Conservation (phyloP, 2,113 vertebrate genomes). For the Oryzias javanicus region DNA sequence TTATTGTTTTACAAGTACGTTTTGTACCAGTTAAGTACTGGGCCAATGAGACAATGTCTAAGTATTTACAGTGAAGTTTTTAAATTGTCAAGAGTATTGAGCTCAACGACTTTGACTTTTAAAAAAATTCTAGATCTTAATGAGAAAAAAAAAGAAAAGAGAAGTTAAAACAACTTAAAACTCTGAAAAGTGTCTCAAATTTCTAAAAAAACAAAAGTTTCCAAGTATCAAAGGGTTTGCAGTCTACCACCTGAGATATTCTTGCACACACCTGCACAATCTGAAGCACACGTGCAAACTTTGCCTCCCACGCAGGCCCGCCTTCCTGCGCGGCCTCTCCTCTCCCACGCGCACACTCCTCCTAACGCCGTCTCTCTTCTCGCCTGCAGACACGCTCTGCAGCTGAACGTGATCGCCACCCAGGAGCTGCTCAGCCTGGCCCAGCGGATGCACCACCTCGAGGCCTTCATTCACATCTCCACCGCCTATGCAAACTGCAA, state of each 20-base stretch:
- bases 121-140: no score
- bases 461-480: conserved; percentile 93
- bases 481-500: conserved; percentile 95
- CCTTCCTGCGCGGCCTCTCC: not conserved
- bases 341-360: not conserved
- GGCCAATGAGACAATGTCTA: no score
- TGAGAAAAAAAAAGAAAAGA: no score
- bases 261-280: not conserved
- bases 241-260: not conserved
- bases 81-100: no score
- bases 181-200: no score
- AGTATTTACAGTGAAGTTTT: no score
- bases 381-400: conserved; percentile 80
- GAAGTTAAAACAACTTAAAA: no score
- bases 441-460: conserved; percentile 86
- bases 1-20: no score
- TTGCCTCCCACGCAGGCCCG: not conserved
- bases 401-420: conserved; percentile 89
- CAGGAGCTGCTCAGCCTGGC: conserved; percentile 88
- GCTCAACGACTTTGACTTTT: no score
- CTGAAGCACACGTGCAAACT: not conserved
- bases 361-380: not conserved
- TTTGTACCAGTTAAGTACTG: no score
- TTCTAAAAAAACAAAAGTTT: no score
- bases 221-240: no score